These are phyloP conservation scores for Sus cebifrons DNA, from an alignment of 2,797 vertebrate species.

Conservation along the genomic window DNA sequence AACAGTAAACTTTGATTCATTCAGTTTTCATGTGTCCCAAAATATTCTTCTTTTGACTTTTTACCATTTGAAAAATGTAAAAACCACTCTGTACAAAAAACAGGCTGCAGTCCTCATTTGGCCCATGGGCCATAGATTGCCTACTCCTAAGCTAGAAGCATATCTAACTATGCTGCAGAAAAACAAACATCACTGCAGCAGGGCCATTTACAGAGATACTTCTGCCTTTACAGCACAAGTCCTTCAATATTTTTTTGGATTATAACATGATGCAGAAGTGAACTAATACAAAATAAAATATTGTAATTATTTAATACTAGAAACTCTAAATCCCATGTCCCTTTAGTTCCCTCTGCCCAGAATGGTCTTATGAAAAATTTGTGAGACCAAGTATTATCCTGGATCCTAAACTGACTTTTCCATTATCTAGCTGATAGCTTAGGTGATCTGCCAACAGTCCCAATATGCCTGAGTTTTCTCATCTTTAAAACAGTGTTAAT, in stretches of 20 bases:
- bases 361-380: slow-evolving; percentile 19
- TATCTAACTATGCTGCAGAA: neutral
- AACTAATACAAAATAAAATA: slow-evolving; percentile 20
- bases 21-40: neutral
- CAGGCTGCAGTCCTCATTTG: neutral
- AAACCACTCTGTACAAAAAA: neutral
- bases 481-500: neutral
- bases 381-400: neutral
- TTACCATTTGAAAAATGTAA: slow-evolving; percentile 18
- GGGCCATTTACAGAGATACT: neutral
- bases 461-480: neutral
- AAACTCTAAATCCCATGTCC: neutral
- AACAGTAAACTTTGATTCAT: neutral
- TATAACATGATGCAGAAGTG: neutral
- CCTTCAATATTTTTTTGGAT: neutral
- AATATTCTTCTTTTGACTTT: neutral
- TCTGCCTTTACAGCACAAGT: neutral
- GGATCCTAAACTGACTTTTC: slow-evolving; percentile 1
- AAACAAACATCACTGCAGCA: neutral
- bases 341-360: neutral
- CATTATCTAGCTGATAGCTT: slow-evolving; percentile 27
- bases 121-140: neutral
- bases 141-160: neutral
- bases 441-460: neutral
- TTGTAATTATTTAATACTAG: slow-evolving; percentile 12